phyloP scores from a whole-genome alignment of 2,888 invertebrate genomes.

The Podabrus alpinus region DNA sequence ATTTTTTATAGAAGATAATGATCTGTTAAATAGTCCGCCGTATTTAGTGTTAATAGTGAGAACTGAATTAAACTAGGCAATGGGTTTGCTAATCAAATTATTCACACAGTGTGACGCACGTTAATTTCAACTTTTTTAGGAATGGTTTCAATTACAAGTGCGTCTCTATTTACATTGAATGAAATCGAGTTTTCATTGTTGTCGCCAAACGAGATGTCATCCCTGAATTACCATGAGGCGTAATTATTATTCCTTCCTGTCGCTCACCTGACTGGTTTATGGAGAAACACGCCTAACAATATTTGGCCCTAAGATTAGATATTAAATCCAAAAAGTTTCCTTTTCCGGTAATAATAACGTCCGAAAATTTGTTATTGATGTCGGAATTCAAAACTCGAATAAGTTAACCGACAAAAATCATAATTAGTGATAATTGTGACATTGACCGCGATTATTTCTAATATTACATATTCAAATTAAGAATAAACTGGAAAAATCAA shows the following conservation, averaged over 20 bases:
- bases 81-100: neutral
- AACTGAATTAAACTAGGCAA: neutral
- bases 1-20: neutral
- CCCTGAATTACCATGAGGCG: slow-evolving; percentile 19
- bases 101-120: neutral
- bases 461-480: neutral
- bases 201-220: slow-evolving; percentile 15
- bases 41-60: neutral
- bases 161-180: slow-evolving; percentile 6
- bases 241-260: slow-evolving; percentile 32
- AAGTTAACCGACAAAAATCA: neutral
- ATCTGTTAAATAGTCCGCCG: neutral
- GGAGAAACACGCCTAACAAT: slow-evolving; percentile 7
- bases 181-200: slow-evolving; percentile 12
- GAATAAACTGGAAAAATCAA: neutral
- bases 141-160: neutral
- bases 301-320: neutral
- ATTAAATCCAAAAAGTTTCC: neutral
- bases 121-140: neutral
- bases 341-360: neutral
- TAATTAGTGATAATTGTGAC: neutral
- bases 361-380: neutral
- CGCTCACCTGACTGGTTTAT: slow-evolving; percentile 13
- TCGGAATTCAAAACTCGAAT: neutral
- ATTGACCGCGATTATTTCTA: neutral